Evolutionary conservation across 2,113 vertebrate genomes (phyloP).

Genomic region (Promerops cafer): DNA sequence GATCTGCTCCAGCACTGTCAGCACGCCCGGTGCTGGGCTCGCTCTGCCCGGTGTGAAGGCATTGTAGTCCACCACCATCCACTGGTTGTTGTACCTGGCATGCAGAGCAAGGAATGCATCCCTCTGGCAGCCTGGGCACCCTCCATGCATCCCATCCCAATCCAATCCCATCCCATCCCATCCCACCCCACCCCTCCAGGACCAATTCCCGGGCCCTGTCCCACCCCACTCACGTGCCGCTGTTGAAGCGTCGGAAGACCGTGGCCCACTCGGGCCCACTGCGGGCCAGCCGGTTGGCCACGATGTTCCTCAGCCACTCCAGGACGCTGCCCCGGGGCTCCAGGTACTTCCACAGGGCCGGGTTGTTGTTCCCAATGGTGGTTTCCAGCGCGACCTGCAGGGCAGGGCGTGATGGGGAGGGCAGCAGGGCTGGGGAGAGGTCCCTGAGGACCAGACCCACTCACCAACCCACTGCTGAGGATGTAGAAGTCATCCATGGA

Average conservation of each 20-base stretch:
- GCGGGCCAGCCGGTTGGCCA: slow-evolving; percentile 85
- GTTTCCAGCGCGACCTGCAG: slow-evolving; percentile 88
- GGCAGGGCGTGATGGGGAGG: background rate
- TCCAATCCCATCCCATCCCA: accelerated
- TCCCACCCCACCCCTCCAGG: accelerated
- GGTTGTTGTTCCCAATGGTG: slow-evolving; percentile 90
- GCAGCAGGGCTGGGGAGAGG: accelerated
- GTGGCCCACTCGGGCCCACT: slow-evolving; percentile 77
- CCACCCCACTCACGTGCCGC: slow-evolving; percentile 84
- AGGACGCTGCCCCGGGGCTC: slow-evolving; percentile 75
- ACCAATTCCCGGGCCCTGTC: accelerated
- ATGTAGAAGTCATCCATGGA: slow-evolving; percentile 96
- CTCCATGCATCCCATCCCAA: accelerated
- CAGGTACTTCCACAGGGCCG: slow-evolving; percentile 84
- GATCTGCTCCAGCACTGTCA: slow-evolving; percentile 91
- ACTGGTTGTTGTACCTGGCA: slow-evolving; percentile 94
- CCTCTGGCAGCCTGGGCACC: background rate
- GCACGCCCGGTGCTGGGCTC: slow-evolving; percentile 51
- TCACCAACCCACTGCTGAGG: slow-evolving; percentile 90
- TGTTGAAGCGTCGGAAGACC: slow-evolving; percentile 85
- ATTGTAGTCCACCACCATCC: slow-evolving; percentile 96
- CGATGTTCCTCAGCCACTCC: slow-evolving; percentile 90
- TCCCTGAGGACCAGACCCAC: background rate
- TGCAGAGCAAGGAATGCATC: background rate
- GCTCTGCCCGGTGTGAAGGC: slow-evolving; percentile 70